Percentiles rank a stretch among this genome's conserved stretches.
These are phyloP conservation scores for Paedocypris sp. DNA, from an alignment of 2,113 vertebrate genomes.

Conservation along the genomic window DNA sequence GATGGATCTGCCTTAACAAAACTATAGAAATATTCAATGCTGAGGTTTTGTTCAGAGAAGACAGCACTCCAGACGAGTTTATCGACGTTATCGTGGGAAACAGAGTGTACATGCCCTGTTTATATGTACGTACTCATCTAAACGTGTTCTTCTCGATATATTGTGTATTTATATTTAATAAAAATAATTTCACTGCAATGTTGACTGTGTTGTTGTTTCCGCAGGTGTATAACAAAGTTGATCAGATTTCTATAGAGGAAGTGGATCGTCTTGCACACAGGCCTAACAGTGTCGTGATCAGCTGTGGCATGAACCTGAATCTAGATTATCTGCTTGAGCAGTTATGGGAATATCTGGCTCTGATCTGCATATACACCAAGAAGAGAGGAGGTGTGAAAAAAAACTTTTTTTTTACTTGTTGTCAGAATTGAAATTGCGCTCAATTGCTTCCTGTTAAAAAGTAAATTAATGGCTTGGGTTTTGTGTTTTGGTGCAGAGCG, in stretches of 20 bases:
- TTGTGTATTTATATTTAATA: not conserved
- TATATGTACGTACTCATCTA: constrained; percentile 91
- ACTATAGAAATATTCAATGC: constrained; percentile 95
- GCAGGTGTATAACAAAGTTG: constrained; percentile 98
- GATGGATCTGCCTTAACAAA: constrained; percentile 55
- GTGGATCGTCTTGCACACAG: constrained; percentile 83
- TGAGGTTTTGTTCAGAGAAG: constrained; percentile 92
- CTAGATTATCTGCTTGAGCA: constrained; percentile 88
- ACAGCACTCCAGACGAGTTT: constrained; percentile 89
- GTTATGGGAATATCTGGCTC: constrained; percentile 89
- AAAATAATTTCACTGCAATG: not conserved
- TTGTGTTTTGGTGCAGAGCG: constrained; percentile 64
- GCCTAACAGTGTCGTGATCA: constrained; percentile 88
- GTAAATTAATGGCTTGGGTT: too few species aligned
- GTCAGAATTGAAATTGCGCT: not conserved
- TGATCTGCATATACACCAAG: constrained; percentile 96
- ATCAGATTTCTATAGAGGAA: constrained; percentile 97
- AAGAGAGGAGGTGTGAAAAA: constrained; percentile 91
- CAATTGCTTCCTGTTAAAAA: not conserved
- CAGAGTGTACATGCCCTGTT: constrained; percentile 95
- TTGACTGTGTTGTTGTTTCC: not conserved
- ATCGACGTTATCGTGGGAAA: constrained; percentile 97
- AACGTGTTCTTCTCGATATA: too few species aligned
- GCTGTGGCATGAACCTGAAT: constrained; percentile 96
- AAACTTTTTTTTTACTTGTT: not conserved